phyloP scores from a whole-genome alignment of 2,888 invertebrate genomes.

The Spilarctia lutea region DNA sequence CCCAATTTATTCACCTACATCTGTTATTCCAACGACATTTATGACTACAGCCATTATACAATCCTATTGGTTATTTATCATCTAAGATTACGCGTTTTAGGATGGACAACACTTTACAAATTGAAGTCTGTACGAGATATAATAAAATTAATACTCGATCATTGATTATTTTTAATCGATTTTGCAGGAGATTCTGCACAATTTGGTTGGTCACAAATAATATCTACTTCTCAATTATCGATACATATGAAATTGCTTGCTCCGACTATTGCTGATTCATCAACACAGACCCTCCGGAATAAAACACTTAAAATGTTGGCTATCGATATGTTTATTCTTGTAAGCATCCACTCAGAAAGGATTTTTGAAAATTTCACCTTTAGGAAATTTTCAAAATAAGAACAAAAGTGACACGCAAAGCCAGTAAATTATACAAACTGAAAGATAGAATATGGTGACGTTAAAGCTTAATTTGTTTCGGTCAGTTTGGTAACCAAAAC shows the following conservation, averaged over 20 bases:
- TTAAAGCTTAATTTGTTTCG: neutral
- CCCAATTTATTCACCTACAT: conserved; percentile 42
- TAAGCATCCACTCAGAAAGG: too few species aligned
- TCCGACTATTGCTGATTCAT: too few species aligned
- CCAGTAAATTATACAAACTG: too few species aligned
- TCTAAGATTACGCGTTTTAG: neutral
- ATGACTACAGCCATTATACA: conserved; percentile 19
- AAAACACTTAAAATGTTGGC: too few species aligned
- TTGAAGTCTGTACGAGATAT: neutral
- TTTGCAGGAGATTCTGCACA: too few species aligned
- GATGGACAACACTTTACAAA: neutral
- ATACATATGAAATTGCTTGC: too few species aligned
- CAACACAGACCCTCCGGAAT: neutral
- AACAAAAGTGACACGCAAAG: too few species aligned
- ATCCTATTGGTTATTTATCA: conserved; percentile 8
- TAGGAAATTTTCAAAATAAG: too few species aligned
- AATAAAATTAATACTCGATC: neutral
- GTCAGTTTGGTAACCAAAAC: neutral
- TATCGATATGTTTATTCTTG: too few species aligned
- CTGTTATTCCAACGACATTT: conserved; percentile 34
- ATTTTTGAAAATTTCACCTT: too few species aligned
- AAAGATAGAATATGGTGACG: neutral
- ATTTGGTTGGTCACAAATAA: neutral
- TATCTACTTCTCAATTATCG: too few species aligned
- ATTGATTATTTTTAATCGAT: too few species aligned